Evolutionary conservation across 92 coral and sea anemone species (phyloP), one percentile per base, ranked within the genome.

Genomic region (Zoanthus solanderi): DNA sequence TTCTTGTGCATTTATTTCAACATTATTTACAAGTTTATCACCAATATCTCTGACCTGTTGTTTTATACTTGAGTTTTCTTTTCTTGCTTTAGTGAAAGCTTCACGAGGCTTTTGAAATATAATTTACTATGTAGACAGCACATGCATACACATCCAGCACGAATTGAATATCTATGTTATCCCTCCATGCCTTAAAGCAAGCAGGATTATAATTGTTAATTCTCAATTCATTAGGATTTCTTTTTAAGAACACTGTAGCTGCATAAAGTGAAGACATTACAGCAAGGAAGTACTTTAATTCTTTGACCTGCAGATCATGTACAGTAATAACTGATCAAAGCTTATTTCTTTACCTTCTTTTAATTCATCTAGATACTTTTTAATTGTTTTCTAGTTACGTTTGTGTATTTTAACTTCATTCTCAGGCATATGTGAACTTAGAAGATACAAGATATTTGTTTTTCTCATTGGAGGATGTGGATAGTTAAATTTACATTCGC

Each of bases 401-500:
- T 81, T 87, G 68, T 67, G 86, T 47, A 16, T 50, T 54, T 88
- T 78, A 32, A 73, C 4, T 58, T 88, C 42, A 69, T 72, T 32
- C 46, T 81, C 42, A 18, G 83, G 87, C 78, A 68, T 67, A 67
- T 56, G 58, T 37, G 46, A 56, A 28, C 85, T 90, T 45, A 85
- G 75, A 14, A 90, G 92, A 72, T 85, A 78, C 46, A 90, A 72
- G 65, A 90, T 90, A 58, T 69, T 76, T 71, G 92, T 85, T 85
- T 83, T 14, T 37, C 81, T 84, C 92, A 90, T 83, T 1, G 63
- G 89, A 37, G 89, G 75, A 17, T 86, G 83, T 16, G 83, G 83
- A 76, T 75, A 86, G 67, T 86, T 84, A 72, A 84, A 84, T 32
- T 12, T 37, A 56, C 88, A 84, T 50, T 50, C 60, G 44, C 47